Evolutionary conservation across 2,888 invertebrate species (phyloP).

Genomic region (Laspeyria flexula): DNA sequence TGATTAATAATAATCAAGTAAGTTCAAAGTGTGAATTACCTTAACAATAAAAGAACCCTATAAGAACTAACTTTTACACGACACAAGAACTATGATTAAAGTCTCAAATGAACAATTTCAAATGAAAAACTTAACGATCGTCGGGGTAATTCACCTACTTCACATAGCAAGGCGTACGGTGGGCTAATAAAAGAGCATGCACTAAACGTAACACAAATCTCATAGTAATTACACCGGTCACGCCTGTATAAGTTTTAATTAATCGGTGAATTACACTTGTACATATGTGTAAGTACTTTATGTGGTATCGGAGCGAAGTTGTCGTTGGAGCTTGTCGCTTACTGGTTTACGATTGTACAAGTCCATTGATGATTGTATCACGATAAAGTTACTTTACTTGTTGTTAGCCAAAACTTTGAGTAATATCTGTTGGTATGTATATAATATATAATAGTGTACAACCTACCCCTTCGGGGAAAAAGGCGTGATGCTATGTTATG

Average conservation of each 20-base stretch:
- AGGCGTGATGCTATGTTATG: too few relatives aligned
- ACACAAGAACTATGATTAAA: constrained; percentile 7
- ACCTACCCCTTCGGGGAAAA: too few relatives aligned
- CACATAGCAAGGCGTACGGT: constrained; percentile 34
- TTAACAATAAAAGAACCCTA: too few relatives aligned
- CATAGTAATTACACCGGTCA: constrained; percentile 75
- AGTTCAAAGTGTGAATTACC: too few relatives aligned
- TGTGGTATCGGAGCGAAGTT: constrained; percentile 63
- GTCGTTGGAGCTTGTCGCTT: constrained; percentile 56
- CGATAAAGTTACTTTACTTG: background rate
- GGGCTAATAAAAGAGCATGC: constrained; percentile 49
- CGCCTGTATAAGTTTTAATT: constrained; percentile 83
- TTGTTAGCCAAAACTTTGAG: too few relatives aligned
- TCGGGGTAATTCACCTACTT: constrained; percentile 58
- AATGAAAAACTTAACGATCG: constrained; percentile 45
- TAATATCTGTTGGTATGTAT: too few relatives aligned
- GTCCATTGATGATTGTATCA: constrained; percentile 46
- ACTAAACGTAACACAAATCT: constrained; percentile 72
- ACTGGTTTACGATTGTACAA: constrained; percentile 57
- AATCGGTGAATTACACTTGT: constrained; percentile 82
- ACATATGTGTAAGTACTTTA: constrained; percentile 50
- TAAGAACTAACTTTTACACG: too few relatives aligned
- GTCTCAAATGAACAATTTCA: constrained; percentile 20
- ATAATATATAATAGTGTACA: too few relatives aligned
- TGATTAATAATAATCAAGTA: too few relatives aligned